Evolutionary conservation across 2,113 vertebrate genomes (phyloP).

Genomic region (Triplophysa siluroides): DNA sequence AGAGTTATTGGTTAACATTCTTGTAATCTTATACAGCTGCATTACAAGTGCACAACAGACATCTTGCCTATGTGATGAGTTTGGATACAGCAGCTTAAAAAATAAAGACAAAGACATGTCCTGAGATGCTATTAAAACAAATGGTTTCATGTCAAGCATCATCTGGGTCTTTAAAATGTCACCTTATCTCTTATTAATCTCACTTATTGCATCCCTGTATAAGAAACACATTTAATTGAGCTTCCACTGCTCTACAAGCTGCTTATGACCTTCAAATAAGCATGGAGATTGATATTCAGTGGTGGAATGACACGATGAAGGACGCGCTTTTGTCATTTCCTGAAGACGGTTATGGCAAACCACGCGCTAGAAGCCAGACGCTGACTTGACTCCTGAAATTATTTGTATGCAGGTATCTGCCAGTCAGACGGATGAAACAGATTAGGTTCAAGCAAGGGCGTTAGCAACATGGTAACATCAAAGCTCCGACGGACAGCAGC

Average conservation of each 20-base stretch:
- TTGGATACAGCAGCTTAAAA: no score
- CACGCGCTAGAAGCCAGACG: not conserved
- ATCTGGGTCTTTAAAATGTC: conserved; percentile 20
- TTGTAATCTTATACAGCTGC: no score
- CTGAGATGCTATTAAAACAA: conserved; percentile 13
- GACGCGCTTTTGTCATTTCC: not conserved
- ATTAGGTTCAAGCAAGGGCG: conserved; percentile 29
- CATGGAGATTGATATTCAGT: not conserved
- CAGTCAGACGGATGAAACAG: conserved; percentile 19
- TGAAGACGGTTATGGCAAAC: not conserved
- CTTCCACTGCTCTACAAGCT: conserved; percentile 18
- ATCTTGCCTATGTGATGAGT: no score
- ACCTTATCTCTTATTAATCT: conserved; percentile 3
- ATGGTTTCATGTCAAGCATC: not conserved
- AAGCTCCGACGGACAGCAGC: conserved; percentile 6
- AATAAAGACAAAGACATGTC: conserved; percentile 9
- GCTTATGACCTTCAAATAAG: conserved; percentile 22
- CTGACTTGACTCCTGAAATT: not conserved
- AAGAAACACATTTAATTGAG: conserved; percentile 25
- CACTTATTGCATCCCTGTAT: not conserved
- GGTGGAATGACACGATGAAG: not conserved
- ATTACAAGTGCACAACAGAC: no score
- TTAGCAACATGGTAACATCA: conserved; percentile 11
- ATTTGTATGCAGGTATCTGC: conserved; percentile 9
- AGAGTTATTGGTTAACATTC: no score